A percentile compares a stretch with the other conserved stretches of the same genome.
Conservation (phyloP, 2,797 vertebrate species). For the Prionace glauca region DNA sequence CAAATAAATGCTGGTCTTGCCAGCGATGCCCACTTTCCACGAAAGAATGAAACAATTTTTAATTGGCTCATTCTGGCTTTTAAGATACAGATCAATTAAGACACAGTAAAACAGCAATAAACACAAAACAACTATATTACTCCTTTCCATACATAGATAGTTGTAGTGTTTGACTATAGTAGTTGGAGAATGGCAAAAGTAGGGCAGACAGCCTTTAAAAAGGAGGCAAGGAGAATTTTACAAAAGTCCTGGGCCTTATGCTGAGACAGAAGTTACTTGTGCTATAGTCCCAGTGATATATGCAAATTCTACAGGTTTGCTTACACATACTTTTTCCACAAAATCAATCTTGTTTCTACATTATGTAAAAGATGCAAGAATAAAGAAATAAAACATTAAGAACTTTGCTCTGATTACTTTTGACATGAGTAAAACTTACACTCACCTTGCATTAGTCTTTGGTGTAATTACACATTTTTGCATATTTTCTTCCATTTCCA, state of each 20-base stretch:
- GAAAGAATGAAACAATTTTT: no score
- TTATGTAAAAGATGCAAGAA: not conserved
- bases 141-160: not conserved
- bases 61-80: not conserved
- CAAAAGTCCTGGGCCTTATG: not conserved
- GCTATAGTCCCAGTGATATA: not conserved
- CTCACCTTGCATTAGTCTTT: constrained; percentile 69
- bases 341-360: not conserved
- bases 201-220: not conserved
- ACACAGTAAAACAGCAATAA: not conserved
- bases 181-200: not conserved
- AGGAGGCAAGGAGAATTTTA: not conserved
- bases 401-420: not conserved
- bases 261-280: not conserved
- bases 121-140: not conserved
- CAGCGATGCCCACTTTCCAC: no score
- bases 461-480: constrained; percentile 70
- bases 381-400: not conserved
- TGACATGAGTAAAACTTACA: constrained; percentile 44
- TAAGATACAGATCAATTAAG: not conserved
- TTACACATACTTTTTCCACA: not conserved
- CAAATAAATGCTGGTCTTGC: no score
- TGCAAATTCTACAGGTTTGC: not conserved
- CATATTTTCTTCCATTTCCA: constrained; percentile 87
- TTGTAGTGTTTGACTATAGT: not conserved